Percentiles rank a stretch among this genome's conserved stretches.
phyloP scores from a whole-genome alignment of 2,113 vertebrate genomes.

The Pipa parva region DNA sequence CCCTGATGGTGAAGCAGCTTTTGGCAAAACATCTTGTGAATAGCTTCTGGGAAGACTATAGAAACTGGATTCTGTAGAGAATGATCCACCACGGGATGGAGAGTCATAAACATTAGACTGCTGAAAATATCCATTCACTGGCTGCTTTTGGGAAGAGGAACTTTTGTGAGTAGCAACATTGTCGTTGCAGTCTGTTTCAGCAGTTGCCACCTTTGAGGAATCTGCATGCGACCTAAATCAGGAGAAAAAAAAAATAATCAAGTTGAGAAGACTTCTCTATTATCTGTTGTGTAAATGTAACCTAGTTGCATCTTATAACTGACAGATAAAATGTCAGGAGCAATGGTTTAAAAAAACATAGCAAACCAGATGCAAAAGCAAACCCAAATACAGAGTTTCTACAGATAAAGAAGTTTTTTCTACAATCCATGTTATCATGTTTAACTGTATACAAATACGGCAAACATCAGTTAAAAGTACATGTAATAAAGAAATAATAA shows the following conservation, averaged over 20 bases:
- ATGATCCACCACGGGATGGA: conserved; percentile 68
- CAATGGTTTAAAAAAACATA: no score
- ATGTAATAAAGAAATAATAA: no score
- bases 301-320: no score
- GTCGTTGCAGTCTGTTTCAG: conserved; percentile 96
- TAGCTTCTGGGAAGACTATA: conserved; percentile 90
- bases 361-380: no score
- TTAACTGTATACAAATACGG: no score
- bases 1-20: conserved; percentile 66
- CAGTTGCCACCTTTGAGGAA: conserved; percentile 82
- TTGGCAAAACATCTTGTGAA: conserved; percentile 88
- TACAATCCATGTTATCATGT: no score
- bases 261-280: no score
- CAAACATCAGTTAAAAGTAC: no score
- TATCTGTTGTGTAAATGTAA: no score
- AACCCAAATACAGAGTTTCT: no score
- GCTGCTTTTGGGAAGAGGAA: conserved; percentile 67
- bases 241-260: not conserved
- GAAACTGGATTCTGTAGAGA: conserved; percentile 71
- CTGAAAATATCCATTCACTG: conserved; percentile 85
- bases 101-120: conserved; percentile 82
- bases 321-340: no score
- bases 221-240: conserved; percentile 68
- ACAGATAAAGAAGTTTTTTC: no score
- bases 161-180: conserved; percentile 84